Evolutionary conservation across 1,140 invertebrate genomes (phyloP).

Genomic region (Pseudachorutes palmiensis): DNA sequence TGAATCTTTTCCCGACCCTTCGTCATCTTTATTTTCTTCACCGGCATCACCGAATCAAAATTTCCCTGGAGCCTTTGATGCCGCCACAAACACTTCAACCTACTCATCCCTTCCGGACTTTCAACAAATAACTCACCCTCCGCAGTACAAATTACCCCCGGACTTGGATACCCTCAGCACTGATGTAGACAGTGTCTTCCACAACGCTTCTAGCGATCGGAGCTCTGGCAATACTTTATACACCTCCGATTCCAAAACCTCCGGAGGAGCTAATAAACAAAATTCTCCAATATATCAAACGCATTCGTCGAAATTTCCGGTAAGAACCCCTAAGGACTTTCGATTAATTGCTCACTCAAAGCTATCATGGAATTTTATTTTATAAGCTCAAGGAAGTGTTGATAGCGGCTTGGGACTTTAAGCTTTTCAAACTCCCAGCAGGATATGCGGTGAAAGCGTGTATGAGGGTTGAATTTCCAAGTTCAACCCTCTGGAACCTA

Average conservation of each 20-base stretch:
- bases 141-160: conserved; percentile 48
- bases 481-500: no score
- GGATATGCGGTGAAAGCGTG: no score
- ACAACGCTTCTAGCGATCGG: no score
- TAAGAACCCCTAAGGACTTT: conserved; percentile 47
- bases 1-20: not conserved
- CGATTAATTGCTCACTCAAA: not conserved
- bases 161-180: conserved; percentile 44
- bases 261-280: conserved; percentile 46
- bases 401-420: no score
- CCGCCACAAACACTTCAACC: not conserved
- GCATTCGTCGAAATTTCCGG: conserved; percentile 68
- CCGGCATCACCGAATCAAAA: not conserved
- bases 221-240: not conserved
- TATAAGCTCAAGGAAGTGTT: not conserved
- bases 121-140: conserved; percentile 37
- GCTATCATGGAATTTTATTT: not conserved
- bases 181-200: not conserved
- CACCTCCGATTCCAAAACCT: conserved; percentile 40
- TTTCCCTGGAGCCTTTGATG: not conserved
- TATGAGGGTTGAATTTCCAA: no score
- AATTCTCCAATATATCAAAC: conserved; percentile 54
- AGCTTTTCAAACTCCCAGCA: no score
- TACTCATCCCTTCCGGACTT: not conserved
- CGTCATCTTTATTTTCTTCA: not conserved